Percentiles rank a stretch among this genome's conserved stretches.
phyloP scores from a whole-genome alignment of 1,140 invertebrate species.

The Cydia amplana region DNA sequence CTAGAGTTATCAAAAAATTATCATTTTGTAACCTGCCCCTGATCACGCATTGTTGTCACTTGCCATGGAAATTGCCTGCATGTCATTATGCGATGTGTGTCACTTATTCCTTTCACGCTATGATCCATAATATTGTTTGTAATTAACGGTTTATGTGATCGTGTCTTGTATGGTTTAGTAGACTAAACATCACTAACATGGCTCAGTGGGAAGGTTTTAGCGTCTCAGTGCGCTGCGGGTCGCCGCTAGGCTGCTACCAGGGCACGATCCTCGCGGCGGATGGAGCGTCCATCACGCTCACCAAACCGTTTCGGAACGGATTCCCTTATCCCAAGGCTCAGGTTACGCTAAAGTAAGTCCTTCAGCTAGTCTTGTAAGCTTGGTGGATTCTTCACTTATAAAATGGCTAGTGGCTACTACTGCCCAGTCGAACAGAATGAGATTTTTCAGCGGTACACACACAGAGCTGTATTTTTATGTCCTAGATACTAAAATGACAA shows the following conservation, averaged over 20 bases:
- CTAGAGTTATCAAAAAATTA: no score
- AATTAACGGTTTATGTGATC: neutral
- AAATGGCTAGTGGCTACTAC: no score
- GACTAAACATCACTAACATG: constrained; percentile 74
- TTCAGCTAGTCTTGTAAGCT: neutral
- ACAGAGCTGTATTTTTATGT: neutral
- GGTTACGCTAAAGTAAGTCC: constrained; percentile 73
- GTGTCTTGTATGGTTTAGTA: neutral
- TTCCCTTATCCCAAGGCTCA: constrained; percentile 81
- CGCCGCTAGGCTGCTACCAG: constrained; percentile 86
- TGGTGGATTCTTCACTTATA: neutral
- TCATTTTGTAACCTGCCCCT: neutral
- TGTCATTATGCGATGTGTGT: neutral
- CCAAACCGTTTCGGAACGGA: constrained; percentile 90
- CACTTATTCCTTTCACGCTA: neutral
- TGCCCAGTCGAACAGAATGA: neutral
- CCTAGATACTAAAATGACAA: no score
- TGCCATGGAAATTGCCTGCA: neutral
- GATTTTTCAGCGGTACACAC: neutral
- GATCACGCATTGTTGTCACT: neutral
- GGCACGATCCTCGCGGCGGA: constrained; percentile 89
- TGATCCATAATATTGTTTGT: constrained; percentile 7
- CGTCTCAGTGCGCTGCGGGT: constrained; percentile 88
- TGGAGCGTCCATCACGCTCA: constrained; percentile 85
- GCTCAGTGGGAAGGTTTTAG: constrained; percentile 86